Conservation (phyloP, 2,113 vertebrate genomes). For the Thryonomys swinderianus region DNA sequence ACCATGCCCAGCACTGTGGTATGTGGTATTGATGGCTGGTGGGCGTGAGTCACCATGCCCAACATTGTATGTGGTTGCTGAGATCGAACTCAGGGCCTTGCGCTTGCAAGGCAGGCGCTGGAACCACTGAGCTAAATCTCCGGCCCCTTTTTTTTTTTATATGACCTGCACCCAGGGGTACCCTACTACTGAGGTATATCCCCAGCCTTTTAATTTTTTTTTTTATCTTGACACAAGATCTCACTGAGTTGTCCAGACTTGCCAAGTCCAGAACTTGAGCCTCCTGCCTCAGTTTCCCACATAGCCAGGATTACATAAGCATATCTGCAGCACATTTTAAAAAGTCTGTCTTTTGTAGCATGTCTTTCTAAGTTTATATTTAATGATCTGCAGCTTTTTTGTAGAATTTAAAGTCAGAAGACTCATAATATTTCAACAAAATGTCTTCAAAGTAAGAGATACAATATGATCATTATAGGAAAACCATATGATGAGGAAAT, state of each 20-base stretch:
- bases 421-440: not conserved
- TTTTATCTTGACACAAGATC: not conserved
- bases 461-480: not conserved
- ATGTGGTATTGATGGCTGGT: too few relatives aligned
- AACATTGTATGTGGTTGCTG: too few relatives aligned
- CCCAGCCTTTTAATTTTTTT: not conserved
- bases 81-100: too few relatives aligned
- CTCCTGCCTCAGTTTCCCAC: not conserved
- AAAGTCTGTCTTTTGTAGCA: not conserved
- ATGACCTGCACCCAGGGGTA: not conserved
- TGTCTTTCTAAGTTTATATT: slow-evolving; percentile 50
- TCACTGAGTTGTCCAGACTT: not conserved
- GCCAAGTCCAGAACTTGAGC: not conserved
- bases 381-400: slow-evolving; percentile 13
- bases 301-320: not conserved
- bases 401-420: slow-evolving; percentile 12
- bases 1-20: too few relatives aligned
- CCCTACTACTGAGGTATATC: not conserved
- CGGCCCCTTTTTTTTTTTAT: not conserved
- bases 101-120: too few relatives aligned
- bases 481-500: slow-evolving; percentile 23
- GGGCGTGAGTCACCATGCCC: too few relatives aligned
- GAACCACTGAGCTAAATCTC: too few relatives aligned
- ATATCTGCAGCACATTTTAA: not conserved
- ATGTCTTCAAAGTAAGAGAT: slow-evolving; percentile 21